Conservation (phyloP, 64 coral and sea anemone species). For the Montipora capricornis region DNA sequence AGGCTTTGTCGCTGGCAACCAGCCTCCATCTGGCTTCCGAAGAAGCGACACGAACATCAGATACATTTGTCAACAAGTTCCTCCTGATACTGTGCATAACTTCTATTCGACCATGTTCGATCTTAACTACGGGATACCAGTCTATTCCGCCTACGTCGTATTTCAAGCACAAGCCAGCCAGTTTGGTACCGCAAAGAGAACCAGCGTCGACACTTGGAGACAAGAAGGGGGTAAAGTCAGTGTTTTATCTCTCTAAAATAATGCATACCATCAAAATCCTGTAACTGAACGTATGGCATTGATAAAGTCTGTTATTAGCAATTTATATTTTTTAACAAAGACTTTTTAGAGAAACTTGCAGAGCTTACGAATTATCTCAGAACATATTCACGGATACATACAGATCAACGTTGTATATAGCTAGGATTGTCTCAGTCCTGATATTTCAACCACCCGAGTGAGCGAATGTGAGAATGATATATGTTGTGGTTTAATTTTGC, state of each 20-base stretch:
- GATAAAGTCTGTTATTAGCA: not conserved
- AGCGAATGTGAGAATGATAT: not conserved
- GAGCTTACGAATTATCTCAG: not conserved
- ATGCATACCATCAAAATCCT: not conserved
- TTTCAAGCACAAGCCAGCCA: not conserved
- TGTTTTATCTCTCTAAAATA: not conserved
- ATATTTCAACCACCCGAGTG: not conserved
- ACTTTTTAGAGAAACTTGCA: not conserved
- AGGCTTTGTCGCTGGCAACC: not conserved
- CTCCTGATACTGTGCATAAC: not conserved
- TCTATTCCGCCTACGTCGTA: slow-evolving; percentile 28
- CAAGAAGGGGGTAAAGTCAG: not conserved
- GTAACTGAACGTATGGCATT: not conserved
- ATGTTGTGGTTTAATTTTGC: not conserved
- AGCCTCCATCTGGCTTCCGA: slow-evolving; percentile 25
- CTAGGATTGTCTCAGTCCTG: not conserved
- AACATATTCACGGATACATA: too few species aligned
- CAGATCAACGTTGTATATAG: not conserved
- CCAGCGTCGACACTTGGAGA: not conserved
- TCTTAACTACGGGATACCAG: slow-evolving; percentile 4
- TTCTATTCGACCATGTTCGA: slow-evolving; percentile 55
- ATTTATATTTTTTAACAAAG: not conserved
- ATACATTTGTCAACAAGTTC: slow-evolving; percentile 53
- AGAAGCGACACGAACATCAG: not conserved
- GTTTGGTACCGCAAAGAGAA: not conserved